A percentile compares a stretch with the other conserved stretches of the same genome.
These are phyloP conservation scores for Agriopis marginaria DNA, from an alignment of 2,888 invertebrate genomes.

Conservation along the genomic window DNA sequence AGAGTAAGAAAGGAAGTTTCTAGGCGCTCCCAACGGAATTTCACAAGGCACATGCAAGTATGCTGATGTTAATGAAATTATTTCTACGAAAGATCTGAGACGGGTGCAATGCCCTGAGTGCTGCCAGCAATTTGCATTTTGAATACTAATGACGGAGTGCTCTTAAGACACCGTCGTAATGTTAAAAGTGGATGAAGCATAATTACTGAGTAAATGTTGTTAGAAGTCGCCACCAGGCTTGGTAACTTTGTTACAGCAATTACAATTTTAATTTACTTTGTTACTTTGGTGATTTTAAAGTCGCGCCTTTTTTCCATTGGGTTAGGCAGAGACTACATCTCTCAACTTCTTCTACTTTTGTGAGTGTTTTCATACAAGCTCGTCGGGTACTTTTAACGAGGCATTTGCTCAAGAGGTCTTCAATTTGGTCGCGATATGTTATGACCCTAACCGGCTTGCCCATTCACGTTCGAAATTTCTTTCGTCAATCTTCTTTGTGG, in stretches of 20 bases:
- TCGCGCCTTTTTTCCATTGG: not conserved
- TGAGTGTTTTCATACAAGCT: too few relatives aligned
- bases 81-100: conserved; percentile 81
- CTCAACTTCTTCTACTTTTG: too few relatives aligned
- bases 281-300: not conserved
- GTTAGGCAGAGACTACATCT: too few relatives aligned
- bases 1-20: conserved; percentile 47
- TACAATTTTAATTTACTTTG: conserved; percentile 11
- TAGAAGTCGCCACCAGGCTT: conserved; percentile 38
- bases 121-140: conserved; percentile 80
- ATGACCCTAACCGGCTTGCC: too few relatives aligned
- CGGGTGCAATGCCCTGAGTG: conserved; percentile 79
- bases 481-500: too few relatives aligned
- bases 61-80: conserved; percentile 84
- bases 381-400: too few relatives aligned
- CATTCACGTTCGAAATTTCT: too few relatives aligned
- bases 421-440: too few relatives aligned
- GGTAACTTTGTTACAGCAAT: conserved; percentile 12
- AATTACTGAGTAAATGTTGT: conserved; percentile 64
- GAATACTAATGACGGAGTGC: conserved; percentile 78
- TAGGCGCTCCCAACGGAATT: conserved; percentile 65
- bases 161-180: conserved; percentile 65
- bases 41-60: conserved; percentile 67
- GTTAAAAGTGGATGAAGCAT: conserved; percentile 66
- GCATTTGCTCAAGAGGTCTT: too few relatives aligned